These are phyloP conservation scores for Tenthredo amoena DNA, from an alignment of 2,888 invertebrate species.

Conservation along the genomic window DNA sequence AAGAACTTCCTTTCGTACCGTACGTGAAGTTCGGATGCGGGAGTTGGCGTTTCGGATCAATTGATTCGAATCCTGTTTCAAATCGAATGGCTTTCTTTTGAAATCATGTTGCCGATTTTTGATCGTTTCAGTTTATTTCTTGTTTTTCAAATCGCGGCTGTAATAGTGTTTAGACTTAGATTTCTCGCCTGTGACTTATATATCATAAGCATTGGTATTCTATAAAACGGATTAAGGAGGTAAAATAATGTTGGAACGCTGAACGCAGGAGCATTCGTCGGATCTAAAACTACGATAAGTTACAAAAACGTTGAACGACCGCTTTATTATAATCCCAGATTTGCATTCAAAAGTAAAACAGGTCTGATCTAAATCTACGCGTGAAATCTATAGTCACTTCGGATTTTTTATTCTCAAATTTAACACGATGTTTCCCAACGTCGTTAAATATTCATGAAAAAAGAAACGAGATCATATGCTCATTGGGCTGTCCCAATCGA, in stretches of 20 bases:
- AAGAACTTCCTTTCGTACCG: not conserved
- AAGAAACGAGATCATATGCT: not conserved
- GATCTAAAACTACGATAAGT: not conserved
- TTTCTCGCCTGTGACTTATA: not conserved
- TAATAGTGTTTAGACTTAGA: not conserved
- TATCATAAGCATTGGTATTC: not conserved
- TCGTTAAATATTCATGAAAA: not conserved
- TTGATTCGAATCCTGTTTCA: not conserved
- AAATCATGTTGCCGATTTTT: not conserved
- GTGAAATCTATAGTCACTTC: not conserved
- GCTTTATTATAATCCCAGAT: not conserved
- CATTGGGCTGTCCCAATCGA: not conserved
- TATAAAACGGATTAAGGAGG: not conserved
- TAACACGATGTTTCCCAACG: not conserved
- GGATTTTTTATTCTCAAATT: not conserved
- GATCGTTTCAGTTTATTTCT: not conserved
- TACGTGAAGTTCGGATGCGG: not conserved
- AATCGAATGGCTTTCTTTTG: not conserved
- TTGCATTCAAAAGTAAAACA: not conserved
- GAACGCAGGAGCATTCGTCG: not conserved
- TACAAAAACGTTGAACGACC: not conserved
- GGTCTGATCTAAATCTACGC: not conserved
- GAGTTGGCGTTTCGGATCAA: not conserved
- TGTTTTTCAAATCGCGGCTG: not conserved
- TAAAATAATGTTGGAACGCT: not conserved